Evolutionary conservation across 2,888 invertebrate genomes (phyloP).

Genomic region (Synanthedon tipuliformis): DNA sequence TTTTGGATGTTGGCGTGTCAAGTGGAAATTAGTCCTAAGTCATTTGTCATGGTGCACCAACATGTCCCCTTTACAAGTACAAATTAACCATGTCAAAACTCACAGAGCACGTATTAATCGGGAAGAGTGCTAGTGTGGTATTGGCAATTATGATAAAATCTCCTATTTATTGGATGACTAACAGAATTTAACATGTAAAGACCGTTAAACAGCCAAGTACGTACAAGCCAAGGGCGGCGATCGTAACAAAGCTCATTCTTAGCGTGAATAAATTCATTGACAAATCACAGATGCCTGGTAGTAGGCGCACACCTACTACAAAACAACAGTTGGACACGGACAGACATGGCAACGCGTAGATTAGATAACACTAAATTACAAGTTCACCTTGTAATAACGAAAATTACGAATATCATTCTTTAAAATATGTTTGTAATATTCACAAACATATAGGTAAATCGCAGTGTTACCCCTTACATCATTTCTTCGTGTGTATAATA

Average conservation of each 20-base stretch:
- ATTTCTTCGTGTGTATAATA: too few relatives aligned
- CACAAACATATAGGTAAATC: too few relatives aligned
- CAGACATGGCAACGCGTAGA: slow-evolving; percentile 4
- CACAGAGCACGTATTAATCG: too few relatives aligned
- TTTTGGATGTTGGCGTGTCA: slow-evolving; percentile 22
- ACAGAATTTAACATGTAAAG: too few relatives aligned
- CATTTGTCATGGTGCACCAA: slow-evolving; percentile 9
- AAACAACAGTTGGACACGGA: not conserved
- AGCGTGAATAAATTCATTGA: slow-evolving; percentile 30
- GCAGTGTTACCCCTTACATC: too few relatives aligned
- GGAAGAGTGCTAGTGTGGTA: too few relatives aligned
- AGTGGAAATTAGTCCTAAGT: slow-evolving; percentile 22
- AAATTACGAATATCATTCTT: not conserved
- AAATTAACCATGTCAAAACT: too few relatives aligned
- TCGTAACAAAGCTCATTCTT: slow-evolving; percentile 27
- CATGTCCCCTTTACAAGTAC: too few relatives aligned
- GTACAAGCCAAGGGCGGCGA: slow-evolving; percentile 1
- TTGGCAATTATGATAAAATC: too few relatives aligned
- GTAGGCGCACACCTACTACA: slow-evolving; percentile 10
- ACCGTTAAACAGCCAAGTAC: not conserved
- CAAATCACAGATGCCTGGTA: slow-evolving; percentile 23
- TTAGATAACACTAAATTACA: slow-evolving; percentile 14
- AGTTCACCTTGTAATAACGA: slow-evolving; percentile 3
- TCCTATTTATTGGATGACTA: too few relatives aligned
- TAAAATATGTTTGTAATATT: too few relatives aligned